A percentile compares a stretch with the other conserved stretches of the same genome.
Conservation (phyloP, 2,888 invertebrate genomes). For the Hydrotaea diabolus region DNA sequence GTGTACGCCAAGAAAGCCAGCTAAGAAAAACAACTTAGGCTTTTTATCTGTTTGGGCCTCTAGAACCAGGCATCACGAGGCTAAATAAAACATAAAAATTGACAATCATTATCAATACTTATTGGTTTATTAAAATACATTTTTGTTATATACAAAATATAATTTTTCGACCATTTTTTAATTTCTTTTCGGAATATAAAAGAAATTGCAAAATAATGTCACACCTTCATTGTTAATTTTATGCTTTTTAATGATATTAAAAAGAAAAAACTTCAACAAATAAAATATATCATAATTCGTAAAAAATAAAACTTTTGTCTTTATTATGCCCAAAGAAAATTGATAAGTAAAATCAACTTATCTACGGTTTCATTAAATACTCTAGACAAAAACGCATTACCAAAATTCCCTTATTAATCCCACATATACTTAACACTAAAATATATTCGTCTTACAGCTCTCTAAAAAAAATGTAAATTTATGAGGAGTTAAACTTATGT, state of each 20-base stretch:
- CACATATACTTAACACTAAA: neutral
- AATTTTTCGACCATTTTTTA: too few species aligned
- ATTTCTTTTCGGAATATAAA: slow-evolving; percentile 1
- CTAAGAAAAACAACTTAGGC: too few species aligned
- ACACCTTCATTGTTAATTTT: neutral
- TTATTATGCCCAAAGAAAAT: neutral
- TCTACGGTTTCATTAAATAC: neutral
- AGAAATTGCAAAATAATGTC: neutral
- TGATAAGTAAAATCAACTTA: neutral
- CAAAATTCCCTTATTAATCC: neutral
- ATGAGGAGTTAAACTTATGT: slow-evolving; percentile 72
- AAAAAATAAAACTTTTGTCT: neutral
- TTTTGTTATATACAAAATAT: too few species aligned
- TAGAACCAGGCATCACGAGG: too few species aligned
- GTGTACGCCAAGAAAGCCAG: too few species aligned
- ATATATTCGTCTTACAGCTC: neutral
- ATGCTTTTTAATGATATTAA: neutral
- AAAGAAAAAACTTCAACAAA: neutral
- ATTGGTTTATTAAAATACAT: too few species aligned
- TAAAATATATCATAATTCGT: neutral
- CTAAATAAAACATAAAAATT: too few species aligned
- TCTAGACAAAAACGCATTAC: neutral
- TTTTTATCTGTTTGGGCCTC: too few species aligned
- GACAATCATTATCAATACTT: too few species aligned
- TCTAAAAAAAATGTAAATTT: neutral